Evolutionary conservation across 2,113 vertebrate species (phyloP), one percentile per base, ranked within the genome.

Genomic region (Xenopus borealis): DNA sequence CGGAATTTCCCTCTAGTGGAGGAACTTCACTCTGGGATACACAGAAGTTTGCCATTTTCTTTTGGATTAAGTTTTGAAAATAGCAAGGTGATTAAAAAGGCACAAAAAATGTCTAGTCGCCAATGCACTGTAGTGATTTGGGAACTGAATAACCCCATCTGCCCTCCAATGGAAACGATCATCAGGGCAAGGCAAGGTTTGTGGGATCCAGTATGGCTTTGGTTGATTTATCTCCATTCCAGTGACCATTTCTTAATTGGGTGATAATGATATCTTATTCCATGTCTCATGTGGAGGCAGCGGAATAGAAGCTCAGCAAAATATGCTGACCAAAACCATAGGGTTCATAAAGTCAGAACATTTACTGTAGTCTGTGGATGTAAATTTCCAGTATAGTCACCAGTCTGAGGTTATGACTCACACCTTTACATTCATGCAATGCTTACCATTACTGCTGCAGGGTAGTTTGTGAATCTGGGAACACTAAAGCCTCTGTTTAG

Each of bases 181-280:
- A 53, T 63, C 23, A 20, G 4, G 61, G 46, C 7, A 23, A 55
- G 27, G 20, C 20, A 16, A 75, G n/a, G 45, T 46, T 44, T 75
- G 72, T 20, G 66, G 66, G 8, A 53, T 75, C 47, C 57, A 53
- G 33, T 40, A 62, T 53, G 19, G 44, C 55, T n/a, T 23, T 75
- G 55, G 59, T 40, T 67, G 72, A 75, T 75, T 55, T 67, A 33
- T 47, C 18, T 9, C n/a, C 30, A 9, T 61, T 44, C 64, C 55
- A 33, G 55, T 69, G 66, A 75, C 40, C 66, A 75, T 50, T 46
- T 16, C 52, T 66, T 75, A 69, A 75, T 75, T 75, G 72, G 72
- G 72, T 69, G 72, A 75, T 69, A 75, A 75, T 69, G 18, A 75
- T 75, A 75, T 69, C 72, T 69, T 69, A 62, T 57, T 75, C 62